These are phyloP conservation scores for Percopsis transmontana DNA, from an alignment of 2,113 vertebrate species.

Conservation along the genomic window DNA sequence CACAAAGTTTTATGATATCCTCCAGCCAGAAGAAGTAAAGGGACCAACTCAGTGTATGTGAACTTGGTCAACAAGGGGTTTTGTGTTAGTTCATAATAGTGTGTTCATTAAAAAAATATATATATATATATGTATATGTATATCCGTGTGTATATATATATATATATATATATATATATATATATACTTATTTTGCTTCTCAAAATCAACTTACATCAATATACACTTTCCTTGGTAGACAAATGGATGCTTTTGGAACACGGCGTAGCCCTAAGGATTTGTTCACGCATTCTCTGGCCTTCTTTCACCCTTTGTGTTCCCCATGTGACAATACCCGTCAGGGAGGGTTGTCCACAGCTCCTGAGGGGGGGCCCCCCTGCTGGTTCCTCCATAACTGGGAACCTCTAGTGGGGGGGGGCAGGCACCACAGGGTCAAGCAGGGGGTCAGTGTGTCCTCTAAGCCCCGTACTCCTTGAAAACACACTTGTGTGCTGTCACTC, in stretches of 20 bases:
- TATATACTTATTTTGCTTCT: too few relatives aligned
- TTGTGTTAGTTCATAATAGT: too few relatives aligned
- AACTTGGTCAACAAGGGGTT: slow-evolving; percentile 36
- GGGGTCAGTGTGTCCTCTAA: slow-evolving; percentile 55
- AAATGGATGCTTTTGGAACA: background rate
- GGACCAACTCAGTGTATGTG: slow-evolving; percentile 28
- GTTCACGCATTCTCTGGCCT: background rate
- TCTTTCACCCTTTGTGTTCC: slow-evolving; percentile 30
- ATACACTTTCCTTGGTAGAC: too few relatives aligned
- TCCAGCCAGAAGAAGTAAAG: slow-evolving; percentile 17
- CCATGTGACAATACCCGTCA: slow-evolving; percentile 23
- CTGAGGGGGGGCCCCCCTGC: background rate
- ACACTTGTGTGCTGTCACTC: slow-evolving; percentile 37
- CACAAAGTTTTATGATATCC: slow-evolving; percentile 4
- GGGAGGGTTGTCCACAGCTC: slow-evolving; percentile 34
- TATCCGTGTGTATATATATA: too few relatives aligned
- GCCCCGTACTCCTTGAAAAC: slow-evolving; percentile 38
- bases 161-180: too few relatives aligned
- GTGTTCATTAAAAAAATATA: too few relatives aligned
- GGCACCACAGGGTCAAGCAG: slow-evolving; percentile 38
- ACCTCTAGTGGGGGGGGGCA: background rate
- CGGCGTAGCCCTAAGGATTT: background rate
- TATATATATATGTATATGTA: too few relatives aligned
- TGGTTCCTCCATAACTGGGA: slow-evolving; percentile 29
- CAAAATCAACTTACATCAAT: too few relatives aligned